Percentiles rank a stretch among this genome's conserved stretches.
phyloP scores from a whole-genome alignment of 2,797 vertebrate genomes.

The Tauraco hartlaubi region DNA sequence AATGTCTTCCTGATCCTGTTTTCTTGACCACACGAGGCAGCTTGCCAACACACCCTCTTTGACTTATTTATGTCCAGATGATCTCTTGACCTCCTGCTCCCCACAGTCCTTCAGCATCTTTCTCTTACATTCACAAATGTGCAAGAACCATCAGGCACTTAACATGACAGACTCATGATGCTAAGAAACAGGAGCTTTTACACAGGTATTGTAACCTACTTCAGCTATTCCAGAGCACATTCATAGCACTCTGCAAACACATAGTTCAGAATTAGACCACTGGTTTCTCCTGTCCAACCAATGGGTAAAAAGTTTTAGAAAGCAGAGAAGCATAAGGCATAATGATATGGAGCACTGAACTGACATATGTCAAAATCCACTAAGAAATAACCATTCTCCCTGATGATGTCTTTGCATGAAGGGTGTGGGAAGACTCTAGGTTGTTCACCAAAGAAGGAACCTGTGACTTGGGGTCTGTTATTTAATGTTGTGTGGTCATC shows the following conservation, averaged over 20 bases:
- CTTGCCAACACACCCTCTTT: background rate
- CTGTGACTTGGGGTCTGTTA: background rate
- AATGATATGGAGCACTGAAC: background rate
- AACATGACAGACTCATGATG: background rate
- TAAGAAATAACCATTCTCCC: background rate
- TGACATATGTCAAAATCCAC: background rate
- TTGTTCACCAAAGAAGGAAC: background rate
- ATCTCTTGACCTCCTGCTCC: constrained; percentile 16
- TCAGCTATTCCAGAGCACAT: background rate
- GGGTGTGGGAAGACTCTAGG: background rate
- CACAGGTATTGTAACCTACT: background rate
- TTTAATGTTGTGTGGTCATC: background rate
- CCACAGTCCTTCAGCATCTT: background rate
- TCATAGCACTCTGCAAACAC: background rate
- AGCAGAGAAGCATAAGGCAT: background rate
- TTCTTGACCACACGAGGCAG: background rate
- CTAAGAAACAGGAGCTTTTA: background rate
- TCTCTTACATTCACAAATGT: background rate
- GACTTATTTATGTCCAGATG: background rate
- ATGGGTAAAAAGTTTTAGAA: background rate
- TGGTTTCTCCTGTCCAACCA: background rate
- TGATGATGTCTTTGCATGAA: background rate
- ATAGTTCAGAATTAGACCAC: background rate
- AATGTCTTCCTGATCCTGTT: background rate
- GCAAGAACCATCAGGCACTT: background rate